These are phyloP conservation scores for Miniopterus natalensis DNA, from an alignment of 2,113 vertebrate species.

Conservation along the genomic window DNA sequence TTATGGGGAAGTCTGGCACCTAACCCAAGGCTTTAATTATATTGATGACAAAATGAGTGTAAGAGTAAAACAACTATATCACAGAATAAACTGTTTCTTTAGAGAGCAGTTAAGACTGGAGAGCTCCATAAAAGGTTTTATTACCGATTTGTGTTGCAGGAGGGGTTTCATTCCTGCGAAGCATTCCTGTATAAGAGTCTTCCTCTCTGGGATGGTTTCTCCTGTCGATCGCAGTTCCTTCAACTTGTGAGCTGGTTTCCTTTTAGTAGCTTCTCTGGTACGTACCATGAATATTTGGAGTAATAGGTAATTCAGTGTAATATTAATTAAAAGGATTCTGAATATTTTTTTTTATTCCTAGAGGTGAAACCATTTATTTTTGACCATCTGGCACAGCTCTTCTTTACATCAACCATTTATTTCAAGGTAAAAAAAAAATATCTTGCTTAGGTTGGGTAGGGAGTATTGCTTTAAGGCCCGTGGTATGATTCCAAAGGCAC, in stretches of 20 bases:
- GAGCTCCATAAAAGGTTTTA: constrained; percentile 50
- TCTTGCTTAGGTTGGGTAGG: background rate
- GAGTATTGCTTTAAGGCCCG: background rate
- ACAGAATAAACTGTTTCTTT: constrained; percentile 41
- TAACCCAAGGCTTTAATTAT: constrained; percentile 44
- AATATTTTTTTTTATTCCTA: constrained; percentile 83
- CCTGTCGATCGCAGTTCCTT: constrained; percentile 91
- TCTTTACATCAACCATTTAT: constrained; percentile 94
- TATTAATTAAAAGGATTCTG: constrained; percentile 50
- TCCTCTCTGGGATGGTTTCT: constrained; percentile 93
- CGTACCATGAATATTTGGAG: constrained; percentile 58
- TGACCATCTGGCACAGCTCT: constrained; percentile 93
- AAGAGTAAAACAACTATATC: constrained; percentile 32
- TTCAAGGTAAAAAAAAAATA: constrained; percentile 92
- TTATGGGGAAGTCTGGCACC: constrained; percentile 31
- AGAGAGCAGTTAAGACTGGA: background rate
- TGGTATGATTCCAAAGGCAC: constrained; percentile 17
- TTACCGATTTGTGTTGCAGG: constrained; percentile 86
- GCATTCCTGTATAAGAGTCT: constrained; percentile 94
- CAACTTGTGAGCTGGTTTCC: constrained; percentile 93
- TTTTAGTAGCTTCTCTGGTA: constrained; percentile 91
- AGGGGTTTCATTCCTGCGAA: constrained; percentile 94
- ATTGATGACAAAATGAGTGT: background rate
- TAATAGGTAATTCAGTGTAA: constrained; percentile 43
- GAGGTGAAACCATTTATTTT: constrained; percentile 91